Percentiles rank a stretch among this genome's conserved stretches.
Conservation (phyloP, 2,113 vertebrate genomes). For the Oncorhynchus kisutch region DNA sequence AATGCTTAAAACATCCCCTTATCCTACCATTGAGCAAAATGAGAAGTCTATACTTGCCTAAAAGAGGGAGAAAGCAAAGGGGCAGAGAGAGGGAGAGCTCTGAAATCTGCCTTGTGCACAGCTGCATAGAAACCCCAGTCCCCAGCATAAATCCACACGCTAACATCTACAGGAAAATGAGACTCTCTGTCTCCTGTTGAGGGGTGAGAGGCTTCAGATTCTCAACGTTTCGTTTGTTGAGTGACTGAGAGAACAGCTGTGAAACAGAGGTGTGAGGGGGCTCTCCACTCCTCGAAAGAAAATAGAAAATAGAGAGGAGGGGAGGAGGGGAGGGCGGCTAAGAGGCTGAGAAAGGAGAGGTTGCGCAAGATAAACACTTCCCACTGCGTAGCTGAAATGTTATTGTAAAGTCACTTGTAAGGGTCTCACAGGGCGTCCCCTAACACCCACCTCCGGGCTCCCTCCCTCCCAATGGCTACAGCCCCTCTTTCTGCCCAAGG, state of each 20-base stretch:
- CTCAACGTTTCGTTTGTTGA: slow-evolving; percentile 67
- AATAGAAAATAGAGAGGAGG: background rate
- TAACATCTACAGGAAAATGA: slow-evolving; percentile 51
- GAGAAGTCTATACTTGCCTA: background rate
- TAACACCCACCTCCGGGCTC: slow-evolving; percentile 19
- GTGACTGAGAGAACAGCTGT: slow-evolving; percentile 70
- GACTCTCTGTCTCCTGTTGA: slow-evolving; percentile 46
- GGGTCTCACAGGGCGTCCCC: slow-evolving; percentile 45
- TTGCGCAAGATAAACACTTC: slow-evolving; percentile 66
- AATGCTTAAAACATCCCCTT: slow-evolving; percentile 17
- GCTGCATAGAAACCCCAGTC: slow-evolving; percentile 22
- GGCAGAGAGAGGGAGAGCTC: background rate
- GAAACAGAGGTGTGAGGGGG: slow-evolving; percentile 15
- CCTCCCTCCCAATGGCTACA: background rate
- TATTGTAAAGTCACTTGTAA: slow-evolving; percentile 68
- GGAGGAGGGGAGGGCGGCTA: background rate
- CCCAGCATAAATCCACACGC: slow-evolving; percentile 54
- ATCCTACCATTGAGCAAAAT: slow-evolving; percentile 30
- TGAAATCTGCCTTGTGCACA: slow-evolving; percentile 9
- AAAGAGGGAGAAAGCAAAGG: background rate
- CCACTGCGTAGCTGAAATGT: slow-evolving; percentile 60
- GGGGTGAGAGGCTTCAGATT: slow-evolving; percentile 39
- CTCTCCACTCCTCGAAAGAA: slow-evolving; percentile 20
- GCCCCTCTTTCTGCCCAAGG: background rate
- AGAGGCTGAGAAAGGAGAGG: slow-evolving; percentile 10